Percentiles rank a stretch among this genome's conserved stretches.
These are phyloP conservation scores for Leptobrachium ailaonicum DNA, from an alignment of 2,113 vertebrate genomes.

Conservation along the genomic window DNA sequence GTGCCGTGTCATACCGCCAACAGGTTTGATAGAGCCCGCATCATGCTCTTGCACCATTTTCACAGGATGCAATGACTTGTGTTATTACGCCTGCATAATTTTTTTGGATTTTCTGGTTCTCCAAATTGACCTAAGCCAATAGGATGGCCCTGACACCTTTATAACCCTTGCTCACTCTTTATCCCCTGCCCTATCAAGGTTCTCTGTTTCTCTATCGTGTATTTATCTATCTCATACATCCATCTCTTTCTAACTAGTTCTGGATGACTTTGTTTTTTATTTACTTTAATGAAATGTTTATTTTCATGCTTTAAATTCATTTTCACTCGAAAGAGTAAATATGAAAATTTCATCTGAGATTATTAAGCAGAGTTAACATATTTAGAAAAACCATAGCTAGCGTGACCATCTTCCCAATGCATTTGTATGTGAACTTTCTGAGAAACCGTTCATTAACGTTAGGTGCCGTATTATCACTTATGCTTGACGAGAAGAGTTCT, in stretches of 20 bases:
- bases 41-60: too few species aligned
- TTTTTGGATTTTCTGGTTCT: too few species aligned
- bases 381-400: neutral
- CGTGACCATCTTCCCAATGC: neutral
- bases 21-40: too few species aligned
- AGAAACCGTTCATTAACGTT: constrained; percentile 37
- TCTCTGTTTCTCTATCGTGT: too few species aligned
- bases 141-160: too few species aligned
- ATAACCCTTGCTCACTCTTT: too few species aligned
- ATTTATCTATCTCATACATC: too few species aligned
- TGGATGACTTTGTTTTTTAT: neutral
- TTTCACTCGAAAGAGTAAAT: neutral
- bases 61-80: too few species aligned
- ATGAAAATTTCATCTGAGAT: neutral
- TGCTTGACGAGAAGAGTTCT: constrained; percentile 38
- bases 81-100: too few species aligned
- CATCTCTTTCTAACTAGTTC: neutral
- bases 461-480: constrained; percentile 2
- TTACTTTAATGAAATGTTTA: neutral
- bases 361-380: constrained; percentile 1
- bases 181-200: too few species aligned
- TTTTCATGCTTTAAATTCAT: neutral
- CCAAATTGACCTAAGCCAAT: too few species aligned
- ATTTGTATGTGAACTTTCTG: constrained; percentile 42
- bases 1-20: too few species aligned